Conservation (phyloP, 23 tunicate genomes). For the Ciona savignyi region DNA sequence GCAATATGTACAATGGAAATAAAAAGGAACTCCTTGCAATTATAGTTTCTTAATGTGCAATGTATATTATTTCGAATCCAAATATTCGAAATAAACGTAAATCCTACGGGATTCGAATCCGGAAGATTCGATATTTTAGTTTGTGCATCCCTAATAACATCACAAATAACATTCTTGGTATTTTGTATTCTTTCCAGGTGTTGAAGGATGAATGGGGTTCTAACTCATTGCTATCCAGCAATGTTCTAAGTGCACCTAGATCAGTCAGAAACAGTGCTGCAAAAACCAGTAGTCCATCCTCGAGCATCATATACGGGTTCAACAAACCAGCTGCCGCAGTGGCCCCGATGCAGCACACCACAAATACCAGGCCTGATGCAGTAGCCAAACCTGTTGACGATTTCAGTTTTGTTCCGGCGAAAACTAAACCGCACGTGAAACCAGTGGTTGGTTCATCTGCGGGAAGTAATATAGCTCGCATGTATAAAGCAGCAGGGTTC, state of each 20-base stretch:
- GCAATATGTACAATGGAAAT: too few relatives aligned
- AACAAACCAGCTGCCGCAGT: constrained; percentile 89
- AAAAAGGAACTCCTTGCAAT: too few relatives aligned
- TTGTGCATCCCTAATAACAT: too few relatives aligned
- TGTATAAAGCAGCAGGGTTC: constrained; percentile 77
- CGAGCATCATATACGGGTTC: constrained; percentile 50
- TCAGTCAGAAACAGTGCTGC: not conserved
- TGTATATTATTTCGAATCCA: too few relatives aligned
- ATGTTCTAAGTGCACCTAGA: not conserved
- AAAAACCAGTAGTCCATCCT: not conserved
- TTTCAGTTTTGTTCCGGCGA: constrained; percentile 44
- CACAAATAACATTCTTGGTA: too few relatives aligned
- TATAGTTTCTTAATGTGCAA: too few relatives aligned
- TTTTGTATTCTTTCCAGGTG: constrained; percentile 14
- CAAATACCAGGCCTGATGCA: too few relatives aligned
- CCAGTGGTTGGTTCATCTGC: constrained; percentile 23
- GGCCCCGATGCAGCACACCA: constrained; percentile 67
- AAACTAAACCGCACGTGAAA: not conserved
- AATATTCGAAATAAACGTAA: too few relatives aligned
- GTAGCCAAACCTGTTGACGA: too few relatives aligned
- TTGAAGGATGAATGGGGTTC: constrained; percentile 65
- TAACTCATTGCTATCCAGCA: not conserved
- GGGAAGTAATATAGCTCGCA: constrained; percentile 44
- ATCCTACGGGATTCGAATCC: too few relatives aligned
- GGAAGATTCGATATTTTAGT: too few relatives aligned